Conservation (phyloP, 2,888 invertebrate species). For the Tetragonula carbonaria region DNA sequence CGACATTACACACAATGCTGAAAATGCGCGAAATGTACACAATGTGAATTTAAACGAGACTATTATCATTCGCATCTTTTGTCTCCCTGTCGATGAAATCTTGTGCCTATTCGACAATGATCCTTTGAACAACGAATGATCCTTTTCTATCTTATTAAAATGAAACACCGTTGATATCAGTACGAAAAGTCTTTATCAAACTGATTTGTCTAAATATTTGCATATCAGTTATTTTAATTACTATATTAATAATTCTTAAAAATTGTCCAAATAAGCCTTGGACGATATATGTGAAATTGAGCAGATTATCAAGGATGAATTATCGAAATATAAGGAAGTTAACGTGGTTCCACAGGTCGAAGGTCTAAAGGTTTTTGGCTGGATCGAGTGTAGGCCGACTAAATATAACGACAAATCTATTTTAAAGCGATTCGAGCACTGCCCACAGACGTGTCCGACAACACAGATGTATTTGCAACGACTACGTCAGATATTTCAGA, state of each 20-base stretch:
- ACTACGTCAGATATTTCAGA: conserved; percentile 76
- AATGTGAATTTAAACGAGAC: neutral
- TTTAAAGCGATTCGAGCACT: conserved; percentile 71
- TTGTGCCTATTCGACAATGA: neutral
- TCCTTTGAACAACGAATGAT: neutral
- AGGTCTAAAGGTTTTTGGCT: conserved; percentile 80
- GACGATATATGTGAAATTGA: neutral
- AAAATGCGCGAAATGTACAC: neutral
- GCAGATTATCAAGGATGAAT: neutral
- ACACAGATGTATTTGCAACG: conserved; percentile 73
- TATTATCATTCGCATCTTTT: neutral
- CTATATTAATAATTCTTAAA: too few relatives aligned
- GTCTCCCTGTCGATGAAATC: neutral
- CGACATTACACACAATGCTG: conserved; percentile 27
- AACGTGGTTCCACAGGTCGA: conserved; percentile 66
- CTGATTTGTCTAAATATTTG: neutral
- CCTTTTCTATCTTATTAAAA: neutral
- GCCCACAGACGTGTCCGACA: conserved; percentile 71
- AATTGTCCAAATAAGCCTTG: too few relatives aligned
- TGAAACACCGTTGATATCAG: neutral
- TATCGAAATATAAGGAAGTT: conserved; percentile 63
- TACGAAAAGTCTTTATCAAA: neutral
- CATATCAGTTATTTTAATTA: too few relatives aligned
- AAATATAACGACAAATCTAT: conserved; percentile 82
- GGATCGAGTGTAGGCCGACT: conserved; percentile 82